A percentile compares a stretch with the other conserved stretches of the same genome.
Conservation (phyloP, 2,888 invertebrate species). For the Holacanthella duospinosa region DNA sequence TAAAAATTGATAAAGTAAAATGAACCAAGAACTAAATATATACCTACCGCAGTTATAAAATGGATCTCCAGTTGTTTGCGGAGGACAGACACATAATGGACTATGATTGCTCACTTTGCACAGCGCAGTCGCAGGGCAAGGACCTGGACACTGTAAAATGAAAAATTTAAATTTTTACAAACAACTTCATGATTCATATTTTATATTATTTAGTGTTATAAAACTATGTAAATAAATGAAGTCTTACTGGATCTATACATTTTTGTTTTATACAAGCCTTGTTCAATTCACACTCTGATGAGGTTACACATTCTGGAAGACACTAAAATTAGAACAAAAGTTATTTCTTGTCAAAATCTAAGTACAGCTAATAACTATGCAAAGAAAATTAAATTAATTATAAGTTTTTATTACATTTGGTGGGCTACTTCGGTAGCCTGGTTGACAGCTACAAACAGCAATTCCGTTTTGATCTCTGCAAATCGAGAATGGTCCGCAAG, state of each 20-base stretch:
- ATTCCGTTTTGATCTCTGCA: conserved; percentile 24
- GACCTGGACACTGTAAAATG: conserved; percentile 7
- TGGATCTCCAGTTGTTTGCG: conserved; percentile 48
- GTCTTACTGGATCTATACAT: conserved; percentile 54
- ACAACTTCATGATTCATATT: too few species aligned
- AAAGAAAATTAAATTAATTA: neutral
- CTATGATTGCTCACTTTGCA: conserved; percentile 39
- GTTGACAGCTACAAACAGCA: conserved; percentile 57
- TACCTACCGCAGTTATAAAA: conserved; percentile 20
- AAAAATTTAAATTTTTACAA: neutral
- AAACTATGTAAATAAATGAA: too few species aligned
- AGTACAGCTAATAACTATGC: neutral
- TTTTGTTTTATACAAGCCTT: conserved; percentile 52
- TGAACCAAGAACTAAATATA: neutral
- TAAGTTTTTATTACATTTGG: neutral
- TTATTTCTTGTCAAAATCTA: too few species aligned
- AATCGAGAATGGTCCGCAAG: conserved; percentile 44
- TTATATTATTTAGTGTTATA: neutral
- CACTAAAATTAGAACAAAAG: too few species aligned
- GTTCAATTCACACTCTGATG: conserved; percentile 49
- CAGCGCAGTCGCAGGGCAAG: conserved; percentile 36
- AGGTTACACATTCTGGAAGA: conserved; percentile 66
- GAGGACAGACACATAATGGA: conserved; percentile 51
- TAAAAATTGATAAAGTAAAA: too few species aligned
- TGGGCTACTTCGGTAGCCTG: conserved; percentile 67